Conservation (phyloP, 2,888 invertebrate genomes). For the Hydrotaea diabolus region DNA sequence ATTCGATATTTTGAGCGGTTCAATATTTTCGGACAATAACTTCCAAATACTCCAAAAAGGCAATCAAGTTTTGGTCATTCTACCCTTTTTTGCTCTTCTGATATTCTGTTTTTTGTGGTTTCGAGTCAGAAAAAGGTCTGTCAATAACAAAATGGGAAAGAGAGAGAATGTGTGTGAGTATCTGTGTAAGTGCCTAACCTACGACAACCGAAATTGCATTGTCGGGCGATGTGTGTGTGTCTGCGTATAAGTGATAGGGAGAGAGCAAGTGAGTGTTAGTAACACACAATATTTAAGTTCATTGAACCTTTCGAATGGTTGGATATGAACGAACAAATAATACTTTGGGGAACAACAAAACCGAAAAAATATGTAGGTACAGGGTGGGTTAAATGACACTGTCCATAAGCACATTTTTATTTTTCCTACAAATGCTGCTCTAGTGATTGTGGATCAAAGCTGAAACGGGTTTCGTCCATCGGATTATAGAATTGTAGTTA, state of each 20-base stretch:
- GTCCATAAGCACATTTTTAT: too few species aligned
- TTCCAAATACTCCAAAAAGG: neutral
- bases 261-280: constrained; percentile 43
- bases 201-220: constrained; percentile 66
- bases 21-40: neutral
- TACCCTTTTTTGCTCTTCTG: neutral
- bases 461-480: too few species aligned
- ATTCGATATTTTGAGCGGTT: neutral
- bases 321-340: constrained; percentile 31
- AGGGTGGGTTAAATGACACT: neutral
- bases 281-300: constrained; percentile 52
- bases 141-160: constrained; percentile 55
- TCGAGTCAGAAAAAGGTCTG: constrained; percentile 58
- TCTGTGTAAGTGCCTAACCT: constrained; percentile 57
- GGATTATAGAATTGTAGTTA: too few species aligned
- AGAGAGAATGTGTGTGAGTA: constrained; percentile 16
- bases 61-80: neutral
- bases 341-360: constrained; percentile 40
- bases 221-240: constrained; percentile 18
- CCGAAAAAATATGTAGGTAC: neutral
- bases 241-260: neutral
- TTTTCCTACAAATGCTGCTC: too few species aligned
- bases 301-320: constrained; percentile 48
- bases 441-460: too few species aligned
- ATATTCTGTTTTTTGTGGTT: constrained; percentile 39